Base-by-base conservation (phyloP, 2,797 vertebrate species). In the Merluccius polli region DNA sequence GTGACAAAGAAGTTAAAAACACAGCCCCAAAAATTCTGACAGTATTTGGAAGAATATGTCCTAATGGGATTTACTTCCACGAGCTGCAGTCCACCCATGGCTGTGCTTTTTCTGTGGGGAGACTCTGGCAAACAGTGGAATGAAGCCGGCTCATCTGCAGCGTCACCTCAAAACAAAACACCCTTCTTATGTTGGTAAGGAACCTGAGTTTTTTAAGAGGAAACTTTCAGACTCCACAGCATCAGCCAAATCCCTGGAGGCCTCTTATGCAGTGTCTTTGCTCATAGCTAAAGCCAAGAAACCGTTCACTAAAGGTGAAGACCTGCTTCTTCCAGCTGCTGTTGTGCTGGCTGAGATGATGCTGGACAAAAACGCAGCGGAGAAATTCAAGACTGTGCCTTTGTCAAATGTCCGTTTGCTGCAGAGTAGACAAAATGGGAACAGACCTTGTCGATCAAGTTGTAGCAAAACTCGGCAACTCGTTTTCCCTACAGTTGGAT, bases 211-310 rank as follows among this genome's bases (percentile, higher is more conserved):
- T 52, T 52, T 52, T 52, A 52, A 52, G 18, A 52, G 44, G 18
- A 52, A 52, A 52, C 44, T 52, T 4, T 52, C 44, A 2, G 65
- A 27, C 31, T 69, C 63, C 32, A 63, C 29, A 30, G n/a, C 59
- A 68, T 75, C 73, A 81, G 63, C 79, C 35, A 81, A 81, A 81
- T 59, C 73, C n/a, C 65, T 70, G 4, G 13, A 75, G 32, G 69
- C 75, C 1, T 74, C 13, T 27, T 70, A 24, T 70, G 44, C 44
- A 21, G 44, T 21, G 44, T 52, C 4, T 52, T 52, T 52, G 44
- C 44, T 52, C 4, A 10, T 52, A n/a, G 73, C 65, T 30, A 78
- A 75, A 70, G 31, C 38, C 59, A 80, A 80, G 67, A 80, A 72
- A n/a, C n/a, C 52, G 72, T 77, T 72, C 36, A 77, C 8, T 27